Evolutionary conservation across 2,113 vertebrate species (phyloP).

Genomic region (Peucedramus taeniatus): DNA sequence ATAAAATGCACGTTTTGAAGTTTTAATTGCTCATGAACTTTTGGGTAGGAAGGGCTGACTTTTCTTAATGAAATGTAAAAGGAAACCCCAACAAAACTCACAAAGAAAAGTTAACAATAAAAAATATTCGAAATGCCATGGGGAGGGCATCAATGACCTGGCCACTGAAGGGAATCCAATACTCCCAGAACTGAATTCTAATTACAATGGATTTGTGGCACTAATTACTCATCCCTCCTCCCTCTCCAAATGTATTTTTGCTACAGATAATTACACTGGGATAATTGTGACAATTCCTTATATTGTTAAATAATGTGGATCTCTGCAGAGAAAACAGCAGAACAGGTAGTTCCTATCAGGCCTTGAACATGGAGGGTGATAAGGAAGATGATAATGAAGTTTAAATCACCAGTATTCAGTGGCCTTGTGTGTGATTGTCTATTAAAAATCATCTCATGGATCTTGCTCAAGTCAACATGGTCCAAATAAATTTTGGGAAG

Average conservation of each 20-base stretch:
- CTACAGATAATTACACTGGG: slow-evolving; percentile 22
- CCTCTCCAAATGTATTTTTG: neutral
- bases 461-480: neutral
- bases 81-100: neutral
- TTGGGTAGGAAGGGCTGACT: neutral
- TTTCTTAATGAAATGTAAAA: neutral
- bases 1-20: neutral
- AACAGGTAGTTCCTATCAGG: neutral
- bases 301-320: neutral
- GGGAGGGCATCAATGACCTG: neutral
- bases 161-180: neutral
- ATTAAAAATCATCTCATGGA: neutral
- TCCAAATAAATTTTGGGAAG: neutral
- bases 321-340: neutral
- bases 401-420: neutral
- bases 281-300: slow-evolving; percentile 30
- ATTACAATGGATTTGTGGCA: slow-evolving; percentile 31
- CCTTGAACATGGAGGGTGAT: neutral
- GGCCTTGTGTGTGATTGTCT: neutral
- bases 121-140: neutral
- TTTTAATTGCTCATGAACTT: neutral
- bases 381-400: neutral
- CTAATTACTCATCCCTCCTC: neutral
- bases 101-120: neutral
- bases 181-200: neutral